Evolutionary conservation across 2,797 vertebrate genomes (phyloP), one percentile per base, ranked within the genome.

Genomic region (Argya squamiceps): DNA sequence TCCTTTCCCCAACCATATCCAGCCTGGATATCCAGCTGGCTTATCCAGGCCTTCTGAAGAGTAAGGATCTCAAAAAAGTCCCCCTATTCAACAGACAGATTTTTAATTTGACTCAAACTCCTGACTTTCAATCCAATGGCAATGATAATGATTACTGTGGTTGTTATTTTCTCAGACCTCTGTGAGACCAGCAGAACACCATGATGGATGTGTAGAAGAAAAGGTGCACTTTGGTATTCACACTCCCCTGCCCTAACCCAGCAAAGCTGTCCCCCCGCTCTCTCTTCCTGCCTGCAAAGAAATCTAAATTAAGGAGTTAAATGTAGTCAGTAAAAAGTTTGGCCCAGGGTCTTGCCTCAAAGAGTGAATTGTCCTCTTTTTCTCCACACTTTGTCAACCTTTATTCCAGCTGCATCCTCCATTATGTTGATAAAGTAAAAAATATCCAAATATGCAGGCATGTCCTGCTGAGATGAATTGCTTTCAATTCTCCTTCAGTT

Each of bases 401-500:
- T 93, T 92, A 78, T 93, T 88, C 41, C 64, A 75, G 58, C 34
- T 46, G 11, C n/a, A 39, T 43, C 29, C 36, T 15, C 17, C 34
- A 36, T 58, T 84, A 69, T 17, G 34, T 16, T 81, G 73, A 63
- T 81, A 80, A 94, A 89, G 68, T 41, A 47, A 75, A 78, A 94
- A 88, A 34, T 36, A 47, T 24, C 53, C 22, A 60, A 62, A 92
- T 71, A 75, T 30, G n/a, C 24, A 78, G 58, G 20, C 22, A 10
- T 49, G 32, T 23, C 93, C 84, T 67, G 84, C 93, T 96, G 95
- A 78, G 79, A 80, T 83, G 87, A 95, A 96, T 34, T 88, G 67
- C 62, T 89, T 84, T 95, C 53, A 84, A 49, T 70, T 47, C 81
- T 78, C 67, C 71, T 91, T 92, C 55, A 37, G 32, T 68, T 93